Evolutionary conservation across 2,797 vertebrate species (phyloP).

Genomic region (Epinephelus awoara): DNA sequence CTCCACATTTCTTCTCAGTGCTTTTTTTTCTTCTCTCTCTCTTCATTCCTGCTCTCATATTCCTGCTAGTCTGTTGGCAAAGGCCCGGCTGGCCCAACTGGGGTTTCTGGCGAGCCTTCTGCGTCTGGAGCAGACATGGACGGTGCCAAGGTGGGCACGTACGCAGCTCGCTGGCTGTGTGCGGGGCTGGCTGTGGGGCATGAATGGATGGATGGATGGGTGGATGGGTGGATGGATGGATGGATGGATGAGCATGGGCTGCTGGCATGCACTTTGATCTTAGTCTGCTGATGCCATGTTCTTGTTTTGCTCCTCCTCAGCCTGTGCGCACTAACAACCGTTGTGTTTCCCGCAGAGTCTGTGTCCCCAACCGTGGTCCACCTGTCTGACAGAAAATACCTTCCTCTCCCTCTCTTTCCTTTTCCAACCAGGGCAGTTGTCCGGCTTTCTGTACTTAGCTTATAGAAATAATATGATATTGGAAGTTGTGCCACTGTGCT

Average conservation of each 20-base stretch:
- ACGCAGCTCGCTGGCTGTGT: slow-evolving; percentile 70
- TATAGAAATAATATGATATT: background rate
- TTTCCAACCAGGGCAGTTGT: background rate
- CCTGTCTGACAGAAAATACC: slow-evolving; percentile 34
- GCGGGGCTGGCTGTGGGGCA: slow-evolving; percentile 43
- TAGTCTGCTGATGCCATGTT: slow-evolving; percentile 63
- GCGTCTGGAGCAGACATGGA: slow-evolving; percentile 90
- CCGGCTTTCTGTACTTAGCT: background rate
- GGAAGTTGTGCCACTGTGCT: background rate
- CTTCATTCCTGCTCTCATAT: slow-evolving; percentile 63
- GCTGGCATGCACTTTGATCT: slow-evolving; percentile 75
- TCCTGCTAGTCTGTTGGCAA: slow-evolving; percentile 90
- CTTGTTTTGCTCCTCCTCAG: slow-evolving; percentile 49
- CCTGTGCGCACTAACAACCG: slow-evolving; percentile 57
- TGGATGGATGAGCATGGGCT: slow-evolving; percentile 61
- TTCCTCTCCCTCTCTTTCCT: slow-evolving; percentile 31
- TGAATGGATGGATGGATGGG: slow-evolving; percentile 49
- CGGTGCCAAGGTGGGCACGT: slow-evolving; percentile 94
- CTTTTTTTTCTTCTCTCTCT: slow-evolving; percentile 17
- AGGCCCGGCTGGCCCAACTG: slow-evolving; percentile 89
- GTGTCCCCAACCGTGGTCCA: slow-evolving; percentile 36
- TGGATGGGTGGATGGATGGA: slow-evolving; percentile 40
- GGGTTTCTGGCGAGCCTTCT: slow-evolving; percentile 90
- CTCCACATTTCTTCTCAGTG: slow-evolving; percentile 61
- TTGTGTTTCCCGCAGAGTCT: slow-evolving; percentile 49